These are phyloP conservation scores for Bombus superbus DNA, from an alignment of 1,140 invertebrate genomes.

Conservation along the genomic window DNA sequence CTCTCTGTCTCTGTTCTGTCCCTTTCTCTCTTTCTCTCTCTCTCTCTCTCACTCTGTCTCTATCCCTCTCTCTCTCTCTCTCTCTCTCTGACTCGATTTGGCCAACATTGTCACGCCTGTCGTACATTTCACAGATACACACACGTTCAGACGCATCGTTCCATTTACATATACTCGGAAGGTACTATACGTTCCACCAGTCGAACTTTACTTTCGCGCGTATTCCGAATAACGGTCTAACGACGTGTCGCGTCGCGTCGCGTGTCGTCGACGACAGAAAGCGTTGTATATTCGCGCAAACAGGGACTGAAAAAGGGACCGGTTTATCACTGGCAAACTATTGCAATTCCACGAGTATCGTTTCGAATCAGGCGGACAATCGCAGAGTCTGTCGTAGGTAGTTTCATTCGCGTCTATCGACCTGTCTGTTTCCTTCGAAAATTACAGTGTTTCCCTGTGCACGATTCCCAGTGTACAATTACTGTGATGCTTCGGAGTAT, in stretches of 20 bases:
- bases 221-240: not conserved
- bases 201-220: slow-evolving; percentile 16
- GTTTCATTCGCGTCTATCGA: slow-evolving; percentile 16
- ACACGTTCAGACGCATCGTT: not conserved
- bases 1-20: not conserved
- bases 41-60: not conserved
- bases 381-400: not conserved
- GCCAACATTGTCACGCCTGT: slow-evolving; percentile 6
- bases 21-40: not conserved
- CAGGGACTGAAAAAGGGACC: not conserved
- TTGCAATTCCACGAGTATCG: slow-evolving; percentile 11
- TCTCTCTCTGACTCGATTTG: not conserved
- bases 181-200: not conserved
- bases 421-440: slow-evolving; percentile 13
- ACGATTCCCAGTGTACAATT: slow-evolving; percentile 5
- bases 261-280: not conserved
- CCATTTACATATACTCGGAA: not conserved
- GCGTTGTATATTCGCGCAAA: not conserved
- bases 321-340: not conserved
- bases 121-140: not conserved
- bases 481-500: slow-evolving; percentile 18
- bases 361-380: not conserved
- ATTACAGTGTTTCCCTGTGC: slow-evolving; percentile 23
- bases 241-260: too few species aligned
- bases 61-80: not conserved